Evolutionary conservation across 23 tunicate species (phyloP).

Genomic region (Aplidium turbinatum): DNA sequence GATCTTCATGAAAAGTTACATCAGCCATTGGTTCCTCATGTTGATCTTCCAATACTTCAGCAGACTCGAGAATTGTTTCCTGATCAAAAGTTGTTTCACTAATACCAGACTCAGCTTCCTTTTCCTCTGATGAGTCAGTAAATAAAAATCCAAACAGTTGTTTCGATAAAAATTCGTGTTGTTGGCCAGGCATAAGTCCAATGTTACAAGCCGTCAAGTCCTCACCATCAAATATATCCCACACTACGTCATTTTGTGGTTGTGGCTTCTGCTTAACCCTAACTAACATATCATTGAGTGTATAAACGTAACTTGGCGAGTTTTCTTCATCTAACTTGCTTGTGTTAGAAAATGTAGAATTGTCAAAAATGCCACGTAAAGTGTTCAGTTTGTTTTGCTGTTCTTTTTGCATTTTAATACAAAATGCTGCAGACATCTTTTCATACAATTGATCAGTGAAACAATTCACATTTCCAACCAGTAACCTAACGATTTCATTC

Average conservation of each 20-base stretch:
- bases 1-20: background rate
- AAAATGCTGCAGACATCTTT: too few species aligned
- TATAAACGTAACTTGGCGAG: too few species aligned
- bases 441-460: too few species aligned
- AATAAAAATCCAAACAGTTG: background rate
- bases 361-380: too few species aligned
- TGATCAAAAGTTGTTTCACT: background rate
- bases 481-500: background rate
- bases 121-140: background rate
- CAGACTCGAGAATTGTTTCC: background rate
- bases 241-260: background rate
- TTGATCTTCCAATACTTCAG: background rate
- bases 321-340: too few species aligned
- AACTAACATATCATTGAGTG: background rate
- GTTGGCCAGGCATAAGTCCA: conserved; percentile 16
- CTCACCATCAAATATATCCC: background rate
- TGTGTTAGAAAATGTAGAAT: too few species aligned
- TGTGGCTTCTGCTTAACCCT: background rate
- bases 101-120: background rate
- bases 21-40: background rate
- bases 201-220: background rate
- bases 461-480: background rate
- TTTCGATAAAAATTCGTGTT: background rate
- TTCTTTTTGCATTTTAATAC: too few species aligned
- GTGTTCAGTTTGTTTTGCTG: too few species aligned